A percentile compares a stretch with the other conserved stretches of the same genome.
These are phyloP conservation scores for Clostera curtula DNA, from an alignment of 2,888 invertebrate species.

Conservation along the genomic window DNA sequence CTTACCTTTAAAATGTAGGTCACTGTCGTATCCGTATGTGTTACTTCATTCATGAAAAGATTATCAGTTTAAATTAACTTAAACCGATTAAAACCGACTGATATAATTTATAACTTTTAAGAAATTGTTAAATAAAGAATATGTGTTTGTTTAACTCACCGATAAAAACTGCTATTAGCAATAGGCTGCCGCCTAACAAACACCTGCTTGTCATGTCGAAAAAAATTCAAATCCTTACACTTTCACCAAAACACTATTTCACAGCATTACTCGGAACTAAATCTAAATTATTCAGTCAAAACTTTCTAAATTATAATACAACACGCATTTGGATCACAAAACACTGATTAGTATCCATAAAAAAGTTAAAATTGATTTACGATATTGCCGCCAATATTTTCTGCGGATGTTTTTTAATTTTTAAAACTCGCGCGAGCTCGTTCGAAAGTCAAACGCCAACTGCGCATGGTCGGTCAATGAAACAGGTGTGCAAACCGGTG, in stretches of 20 bases:
- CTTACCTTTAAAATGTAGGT: too few species aligned
- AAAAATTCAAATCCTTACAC: conserved; percentile 48
- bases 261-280: conserved; percentile 34
- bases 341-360: conserved; percentile 13
- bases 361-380: conserved; percentile 14
- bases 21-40: too few species aligned
- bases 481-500: conserved; percentile 46
- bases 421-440: conserved; percentile 36
- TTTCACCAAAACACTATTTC: conserved; percentile 52
- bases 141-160: conserved; percentile 38
- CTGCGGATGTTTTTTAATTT: conserved; percentile 17
- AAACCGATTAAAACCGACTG: too few species aligned
- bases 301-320: conserved; percentile 13
- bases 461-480: conserved; percentile 46
- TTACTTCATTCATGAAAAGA: too few species aligned
- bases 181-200: conserved; percentile 42
- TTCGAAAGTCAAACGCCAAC: conserved; percentile 67
- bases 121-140: too few species aligned
- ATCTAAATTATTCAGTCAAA: conserved; percentile 14
- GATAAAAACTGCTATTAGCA: conserved; percentile 43
- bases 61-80: too few species aligned
- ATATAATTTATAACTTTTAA: too few species aligned
- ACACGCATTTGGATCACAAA: conserved; percentile 24
- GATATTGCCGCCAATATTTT: conserved; percentile 30
- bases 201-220: conserved; percentile 47